Conservation (phyloP, 1,140 invertebrate genomes). For the Drosophila neocordata region DNA sequence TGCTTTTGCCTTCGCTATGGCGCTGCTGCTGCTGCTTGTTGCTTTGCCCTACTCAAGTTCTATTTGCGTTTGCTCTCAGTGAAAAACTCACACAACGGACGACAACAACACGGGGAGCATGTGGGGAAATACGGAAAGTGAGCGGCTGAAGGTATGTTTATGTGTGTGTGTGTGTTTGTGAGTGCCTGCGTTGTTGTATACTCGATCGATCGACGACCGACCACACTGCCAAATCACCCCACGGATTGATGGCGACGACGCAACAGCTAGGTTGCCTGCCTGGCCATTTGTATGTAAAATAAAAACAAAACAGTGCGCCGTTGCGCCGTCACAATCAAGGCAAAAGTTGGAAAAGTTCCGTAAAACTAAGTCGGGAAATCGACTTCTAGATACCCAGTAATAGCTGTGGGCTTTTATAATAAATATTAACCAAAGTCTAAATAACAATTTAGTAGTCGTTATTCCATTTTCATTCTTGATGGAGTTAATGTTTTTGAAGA, state of each 20-base stretch:
- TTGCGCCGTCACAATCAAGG: background rate
- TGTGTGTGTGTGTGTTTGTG: background rate
- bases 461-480: too few species aligned
- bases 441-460: too few species aligned
- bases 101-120: background rate
- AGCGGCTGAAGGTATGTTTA: background rate
- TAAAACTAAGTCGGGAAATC: background rate
- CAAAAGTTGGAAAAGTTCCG: background rate
- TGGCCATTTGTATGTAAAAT: too few species aligned
- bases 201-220: constrained; percentile 1
- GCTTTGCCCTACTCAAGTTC: constrained; percentile 9
- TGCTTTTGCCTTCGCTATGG: background rate
- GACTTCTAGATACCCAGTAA: background rate
- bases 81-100: background rate
- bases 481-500: too few species aligned
- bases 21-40: background rate
- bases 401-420: too few species aligned
- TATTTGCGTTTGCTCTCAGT: constrained; percentile 5
- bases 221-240: constrained; percentile 9
- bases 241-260: constrained; percentile 3
- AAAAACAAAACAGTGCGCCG: background rate
- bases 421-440: too few species aligned
- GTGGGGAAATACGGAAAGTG: background rate
- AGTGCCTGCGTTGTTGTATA: background rate
- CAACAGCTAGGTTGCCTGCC: background rate